These are phyloP conservation scores for Thunnus maccoyii DNA, from an alignment of 2,113 vertebrate genomes.

Conservation along the genomic window DNA sequence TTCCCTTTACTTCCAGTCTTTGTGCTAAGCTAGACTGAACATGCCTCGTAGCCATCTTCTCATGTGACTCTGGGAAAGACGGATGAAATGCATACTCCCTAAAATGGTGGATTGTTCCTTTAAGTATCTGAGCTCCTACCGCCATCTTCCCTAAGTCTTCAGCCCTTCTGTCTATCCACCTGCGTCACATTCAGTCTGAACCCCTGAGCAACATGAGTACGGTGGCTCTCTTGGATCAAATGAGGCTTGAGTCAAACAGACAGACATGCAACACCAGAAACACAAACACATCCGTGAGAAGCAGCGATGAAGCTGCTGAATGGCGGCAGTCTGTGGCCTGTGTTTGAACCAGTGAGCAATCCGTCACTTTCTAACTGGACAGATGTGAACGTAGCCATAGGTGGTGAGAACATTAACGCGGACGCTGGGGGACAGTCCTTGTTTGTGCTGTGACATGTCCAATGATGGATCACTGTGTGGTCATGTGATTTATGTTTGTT, in stretches of 20 bases:
- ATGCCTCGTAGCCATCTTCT: no score
- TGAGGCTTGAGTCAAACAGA: constrained; percentile 22
- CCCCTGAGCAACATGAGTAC: constrained; percentile 15
- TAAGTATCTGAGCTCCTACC: not conserved
- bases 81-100: no score
- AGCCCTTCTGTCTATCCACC: not conserved
- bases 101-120: not conserved
- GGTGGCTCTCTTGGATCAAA: constrained; percentile 58
- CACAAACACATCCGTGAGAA: not conserved
- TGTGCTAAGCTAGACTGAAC: no score
- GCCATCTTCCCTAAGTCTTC: not conserved
- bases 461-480: not conserved
- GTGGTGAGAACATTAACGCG: constrained; percentile 37
- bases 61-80: no score
- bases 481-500: constrained; percentile 71
- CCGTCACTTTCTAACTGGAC: constrained; percentile 18
- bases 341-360: constrained; percentile 52
- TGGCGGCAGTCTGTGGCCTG: constrained; percentile 41
- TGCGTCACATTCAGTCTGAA: constrained; percentile 49
- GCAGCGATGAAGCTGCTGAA: constrained; percentile 1
- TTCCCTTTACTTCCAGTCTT: no score
- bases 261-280: not conserved
- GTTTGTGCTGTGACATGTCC: not conserved
- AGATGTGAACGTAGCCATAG: constrained; percentile 1
- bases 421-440: not conserved